Percentiles rank a stretch among this genome's conserved stretches.
phyloP scores from a whole-genome alignment of 2,797 vertebrate genomes.

The Siniperca undulata region DNA sequence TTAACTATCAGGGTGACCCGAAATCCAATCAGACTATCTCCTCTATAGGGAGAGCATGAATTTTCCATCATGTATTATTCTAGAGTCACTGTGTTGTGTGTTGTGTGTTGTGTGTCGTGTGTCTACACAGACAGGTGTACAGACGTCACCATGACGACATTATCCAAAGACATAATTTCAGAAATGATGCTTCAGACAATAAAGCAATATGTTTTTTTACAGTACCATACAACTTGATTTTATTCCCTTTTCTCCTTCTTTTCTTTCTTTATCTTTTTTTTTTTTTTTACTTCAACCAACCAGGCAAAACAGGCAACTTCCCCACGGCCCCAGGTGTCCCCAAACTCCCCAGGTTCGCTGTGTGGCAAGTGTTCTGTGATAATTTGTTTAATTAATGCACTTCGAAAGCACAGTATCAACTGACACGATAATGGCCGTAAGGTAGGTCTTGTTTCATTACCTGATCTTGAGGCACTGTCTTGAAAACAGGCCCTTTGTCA shows the following conservation, averaged over 20 bases:
- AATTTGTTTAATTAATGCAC: neutral
- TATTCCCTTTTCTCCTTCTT: too few species aligned
- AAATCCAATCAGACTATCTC: slow-evolving; percentile 19
- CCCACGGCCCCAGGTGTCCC: neutral
- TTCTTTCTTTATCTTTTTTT: too few species aligned
- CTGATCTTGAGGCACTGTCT: neutral
- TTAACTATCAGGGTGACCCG: neutral
- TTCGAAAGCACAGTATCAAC: neutral
- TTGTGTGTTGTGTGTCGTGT: too few species aligned
- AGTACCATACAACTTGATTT: too few species aligned
- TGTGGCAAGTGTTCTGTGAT: neutral
- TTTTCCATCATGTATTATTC: neutral
- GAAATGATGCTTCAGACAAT: too few species aligned
- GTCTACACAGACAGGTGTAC: neutral
- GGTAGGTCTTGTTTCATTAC: neutral
- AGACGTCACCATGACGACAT: neutral
- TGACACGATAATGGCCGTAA: neutral
- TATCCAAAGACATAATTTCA: neutral
- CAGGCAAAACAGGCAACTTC: neutral
- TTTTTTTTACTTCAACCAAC: too few species aligned
- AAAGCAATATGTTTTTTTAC: neutral
- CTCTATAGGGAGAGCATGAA: neutral
- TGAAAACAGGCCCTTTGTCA: neutral
- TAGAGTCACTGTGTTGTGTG: too few species aligned
- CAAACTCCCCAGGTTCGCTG: neutral